phyloP scores from a whole-genome alignment of 1,140 invertebrate species.

The Drosophila orena region DNA sequence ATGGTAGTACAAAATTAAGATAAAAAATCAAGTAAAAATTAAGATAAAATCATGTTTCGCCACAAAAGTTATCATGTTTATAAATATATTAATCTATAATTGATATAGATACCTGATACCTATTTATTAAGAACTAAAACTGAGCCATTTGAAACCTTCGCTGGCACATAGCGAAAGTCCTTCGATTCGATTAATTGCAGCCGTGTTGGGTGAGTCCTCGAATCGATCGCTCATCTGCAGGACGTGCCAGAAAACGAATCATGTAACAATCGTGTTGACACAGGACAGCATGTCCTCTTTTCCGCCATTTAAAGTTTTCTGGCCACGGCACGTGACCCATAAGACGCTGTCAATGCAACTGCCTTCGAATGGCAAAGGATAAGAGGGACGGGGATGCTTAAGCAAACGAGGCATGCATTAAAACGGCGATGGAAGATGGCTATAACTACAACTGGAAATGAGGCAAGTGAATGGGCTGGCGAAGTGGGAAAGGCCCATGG shows the following conservation, averaged over 20 bases:
- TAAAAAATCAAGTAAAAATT: too few species aligned
- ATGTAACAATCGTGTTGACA: conserved; percentile 38
- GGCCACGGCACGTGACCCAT: conserved; percentile 35
- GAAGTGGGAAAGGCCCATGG: conserved; percentile 37
- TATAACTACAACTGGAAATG: conserved; percentile 65
- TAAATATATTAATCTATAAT: too few species aligned
- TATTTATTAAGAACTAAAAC: too few species aligned
- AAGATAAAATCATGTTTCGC: too few species aligned
- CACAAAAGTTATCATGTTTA: too few species aligned
- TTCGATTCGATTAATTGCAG: conserved; percentile 21
- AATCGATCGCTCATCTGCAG: conserved; percentile 38
- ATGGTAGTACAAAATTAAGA: too few species aligned
- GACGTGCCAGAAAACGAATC: conserved; percentile 17
- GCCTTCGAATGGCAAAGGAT: conserved; percentile 7
- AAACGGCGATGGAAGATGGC: conserved; percentile 49
- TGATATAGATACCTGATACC: too few species aligned
- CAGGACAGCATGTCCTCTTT: conserved; percentile 28
- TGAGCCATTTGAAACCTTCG: too few species aligned
- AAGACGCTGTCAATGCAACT: conserved; percentile 46
- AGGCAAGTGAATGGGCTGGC: conserved; percentile 61
- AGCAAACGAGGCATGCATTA: conserved; percentile 61
- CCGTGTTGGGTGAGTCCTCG: not conserved
- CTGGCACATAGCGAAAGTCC: conserved; percentile 1
- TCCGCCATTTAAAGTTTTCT: conserved; percentile 43
- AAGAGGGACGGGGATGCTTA: conserved; percentile 17